Base-by-base conservation (phyloP, 2,113 vertebrate species). In the Cepphus grylle region DNA sequence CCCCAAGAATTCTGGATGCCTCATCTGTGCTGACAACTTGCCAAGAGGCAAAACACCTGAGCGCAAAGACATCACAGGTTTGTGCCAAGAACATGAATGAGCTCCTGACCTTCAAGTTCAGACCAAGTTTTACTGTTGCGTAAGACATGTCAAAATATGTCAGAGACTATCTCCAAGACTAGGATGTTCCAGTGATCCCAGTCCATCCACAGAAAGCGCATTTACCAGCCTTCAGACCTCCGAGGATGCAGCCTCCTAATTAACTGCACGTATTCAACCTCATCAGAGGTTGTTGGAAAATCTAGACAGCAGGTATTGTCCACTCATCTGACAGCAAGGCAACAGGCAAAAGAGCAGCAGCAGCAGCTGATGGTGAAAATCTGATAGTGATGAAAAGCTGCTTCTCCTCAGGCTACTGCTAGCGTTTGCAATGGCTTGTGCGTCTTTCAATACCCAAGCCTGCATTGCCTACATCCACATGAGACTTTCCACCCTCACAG, bases 11-110 rank as follows among this genome's bases (percentile, higher is more conserved):
- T 79, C 78, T 2, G 61, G 52, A 70, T 52, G 25, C 23, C 58
- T 94, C 79, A 89, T 62, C 73, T 62, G 21, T 22, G n/a, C 38
- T 91, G 77, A 96, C 69, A 91, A 61, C 80, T 65, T 59, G 67
- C 74, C 43, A 87, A 96, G 76, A 69, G 23, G 38, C n/a, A 89
- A 67, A 78, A 67, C 1, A 5, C 43, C 18, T 12, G 2, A 91
- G 70, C 0, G 0, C 9, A 50, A 69, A 79, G 52, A 66, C 36
- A 70, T 43, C 2, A 4, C 15, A 78, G 59, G 47, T 71, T 72
- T 69, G 45, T 40, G 82, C 63, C 88, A 95, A 84, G 55, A 90
- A 56, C 4, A 2, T 59, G 59, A 90, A 62, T 5, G 9, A 42
- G 43, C 52, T 83, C 65, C 88, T 74, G 52, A 65, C 36, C 58